Conservation (phyloP, 1,140 invertebrate species). For the Hylaeus anthracinus region DNA sequence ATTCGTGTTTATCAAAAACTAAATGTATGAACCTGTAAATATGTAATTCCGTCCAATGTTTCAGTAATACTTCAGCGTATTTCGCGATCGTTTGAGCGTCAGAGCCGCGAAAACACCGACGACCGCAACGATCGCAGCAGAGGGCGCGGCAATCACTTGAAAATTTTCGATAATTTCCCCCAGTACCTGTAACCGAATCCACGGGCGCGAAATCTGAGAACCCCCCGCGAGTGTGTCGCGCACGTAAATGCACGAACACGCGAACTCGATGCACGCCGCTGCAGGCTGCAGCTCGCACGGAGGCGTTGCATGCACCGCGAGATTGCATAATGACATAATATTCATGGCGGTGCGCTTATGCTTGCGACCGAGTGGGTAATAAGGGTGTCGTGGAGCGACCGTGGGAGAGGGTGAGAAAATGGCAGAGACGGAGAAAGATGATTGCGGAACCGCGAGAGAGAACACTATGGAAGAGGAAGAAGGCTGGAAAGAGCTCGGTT, state of each 20-base stretch:
- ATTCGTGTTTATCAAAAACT: too few species aligned
- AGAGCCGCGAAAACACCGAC: not conserved
- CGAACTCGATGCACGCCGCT: conserved; percentile 12
- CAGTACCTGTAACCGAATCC: not conserved
- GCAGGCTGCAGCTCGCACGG: conserved; percentile 41
- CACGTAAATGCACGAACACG: not conserved
- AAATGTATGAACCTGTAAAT: too few species aligned
- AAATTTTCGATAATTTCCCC: conserved; percentile 25
- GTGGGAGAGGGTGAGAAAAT: conserved; percentile 14
- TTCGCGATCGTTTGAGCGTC: too few species aligned
- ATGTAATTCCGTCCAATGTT: too few species aligned
- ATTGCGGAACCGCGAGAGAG: not conserved
- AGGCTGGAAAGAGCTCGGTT: not conserved
- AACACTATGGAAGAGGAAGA: too few species aligned
- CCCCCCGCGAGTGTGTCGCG: not conserved
- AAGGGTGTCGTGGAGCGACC: conserved; percentile 67
- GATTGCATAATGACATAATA: conserved; percentile 81
- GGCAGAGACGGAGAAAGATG: not conserved
- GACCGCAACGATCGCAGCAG: conserved; percentile 7
- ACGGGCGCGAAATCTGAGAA: not conserved
- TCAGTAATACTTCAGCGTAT: too few species aligned
- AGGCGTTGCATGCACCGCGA: conserved; percentile 72
- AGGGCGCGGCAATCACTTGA: conserved; percentile 2
- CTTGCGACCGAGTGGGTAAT: conserved; percentile 71
- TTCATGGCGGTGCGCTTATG: conserved; percentile 73